Base-by-base conservation (phyloP, 2,113 vertebrate species). In the Heliornis fulica region DNA sequence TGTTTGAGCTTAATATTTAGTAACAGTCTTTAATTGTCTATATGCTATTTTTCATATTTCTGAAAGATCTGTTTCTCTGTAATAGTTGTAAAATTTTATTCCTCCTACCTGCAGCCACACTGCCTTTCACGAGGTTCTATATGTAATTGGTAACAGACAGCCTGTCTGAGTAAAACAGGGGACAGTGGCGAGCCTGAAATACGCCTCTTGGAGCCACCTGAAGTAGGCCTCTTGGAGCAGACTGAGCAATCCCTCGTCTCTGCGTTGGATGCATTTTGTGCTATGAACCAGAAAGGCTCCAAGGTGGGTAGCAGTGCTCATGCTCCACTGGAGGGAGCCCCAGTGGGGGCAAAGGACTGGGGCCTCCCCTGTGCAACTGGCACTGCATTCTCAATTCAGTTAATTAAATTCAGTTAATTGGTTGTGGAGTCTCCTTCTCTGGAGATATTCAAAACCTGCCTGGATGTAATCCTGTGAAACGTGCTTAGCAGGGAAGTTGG, bases 351-450 rank as follows among this genome's bases (percentile, higher is more conserved):
- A 63, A 54, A 75, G 26, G 46, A 15, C 18, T 53, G 68, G 18
- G 10, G 4, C 15, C 29, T 4, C 15, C n/a, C 4, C 26, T 11
- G 22, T 2, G 15, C 21, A 12, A 1, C 25, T n/a, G 34, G n/a
- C n/a, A 15, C 19, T 79, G 7, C 10, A 45, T 19, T 41, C 32
- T 71, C 21, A 38, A n/a, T 81, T 61, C 20, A 8, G 2, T 45
- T 78, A 50, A 54, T 28, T 51, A 25, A 14, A 51, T 51, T 51
- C 50, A 51, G 50, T 51, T 51, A 51, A 51, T 28, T 51, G 50
- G 25, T 28, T 51, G 26, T 51, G 50, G 50, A 51, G 50, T 28
- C 50, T 51, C 26, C 50, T 51, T 51, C 50, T 51, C 50, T 26
- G 25, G 25, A 51, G 50, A 51, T 51, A 51, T 51, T 28, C 25